Evolutionary conservation across 1,140 invertebrate genomes (phyloP).

Genomic region (Platorchestia sp.): DNA sequence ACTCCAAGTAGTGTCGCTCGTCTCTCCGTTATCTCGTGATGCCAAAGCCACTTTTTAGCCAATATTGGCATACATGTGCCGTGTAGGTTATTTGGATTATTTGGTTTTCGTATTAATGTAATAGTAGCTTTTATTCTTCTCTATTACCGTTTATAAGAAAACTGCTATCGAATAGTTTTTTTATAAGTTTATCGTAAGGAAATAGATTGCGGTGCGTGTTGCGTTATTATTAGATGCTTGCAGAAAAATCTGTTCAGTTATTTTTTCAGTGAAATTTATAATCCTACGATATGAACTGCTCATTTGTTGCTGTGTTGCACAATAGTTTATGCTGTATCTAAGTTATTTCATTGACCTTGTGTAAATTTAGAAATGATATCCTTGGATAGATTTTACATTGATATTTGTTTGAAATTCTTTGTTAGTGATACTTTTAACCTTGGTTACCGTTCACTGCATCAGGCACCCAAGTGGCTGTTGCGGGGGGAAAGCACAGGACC

Average conservation of each 20-base stretch:
- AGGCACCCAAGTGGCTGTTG: constrained; percentile 48
- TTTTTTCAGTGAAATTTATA: neutral
- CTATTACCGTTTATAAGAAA: neutral
- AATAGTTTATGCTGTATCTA: neutral
- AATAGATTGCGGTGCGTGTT: constrained; percentile 24
- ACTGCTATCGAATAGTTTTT: constrained; percentile 10
- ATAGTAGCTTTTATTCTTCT: neutral
- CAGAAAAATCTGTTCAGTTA: neutral
- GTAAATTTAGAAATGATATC: neutral
- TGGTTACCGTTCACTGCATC: constrained; percentile 29
- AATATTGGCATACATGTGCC: constrained; percentile 29
- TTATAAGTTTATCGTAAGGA: neutral
- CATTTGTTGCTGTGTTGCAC: neutral
- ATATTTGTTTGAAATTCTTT: neutral
- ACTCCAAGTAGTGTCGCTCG: constrained; percentile 7
- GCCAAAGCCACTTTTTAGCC: constrained; percentile 34
- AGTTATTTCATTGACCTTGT: neutral
- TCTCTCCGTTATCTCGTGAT: constrained; percentile 18
- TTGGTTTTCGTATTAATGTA: constrained; percentile 1
- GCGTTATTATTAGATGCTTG: neutral
- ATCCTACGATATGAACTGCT: neutral
- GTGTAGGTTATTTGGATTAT: neutral
- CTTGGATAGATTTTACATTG: neutral
- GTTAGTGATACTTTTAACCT: constrained; percentile 6
- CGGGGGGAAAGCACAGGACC: constrained; percentile 38